Evolutionary conservation across 2,113 vertebrate species (phyloP).

Genomic region (Aspidoscelis tigris): DNA sequence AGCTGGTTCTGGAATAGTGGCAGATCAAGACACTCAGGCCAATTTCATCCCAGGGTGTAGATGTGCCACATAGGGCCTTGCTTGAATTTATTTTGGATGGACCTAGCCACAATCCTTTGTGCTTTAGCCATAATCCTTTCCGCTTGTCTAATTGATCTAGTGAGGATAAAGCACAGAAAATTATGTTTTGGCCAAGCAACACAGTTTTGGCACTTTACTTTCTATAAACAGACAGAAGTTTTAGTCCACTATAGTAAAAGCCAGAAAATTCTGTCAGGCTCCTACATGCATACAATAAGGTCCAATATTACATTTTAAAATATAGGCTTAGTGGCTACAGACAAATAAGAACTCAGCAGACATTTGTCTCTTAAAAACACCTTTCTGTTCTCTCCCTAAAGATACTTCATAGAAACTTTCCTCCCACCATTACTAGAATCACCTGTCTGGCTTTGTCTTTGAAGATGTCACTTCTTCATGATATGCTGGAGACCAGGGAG

Average conservation of each 20-base stretch:
- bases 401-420: not conserved
- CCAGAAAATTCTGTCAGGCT: not conserved
- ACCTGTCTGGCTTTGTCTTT: slow-evolving; percentile 3
- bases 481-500: slow-evolving; percentile 11
- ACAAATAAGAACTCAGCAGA: slow-evolving; percentile 6
- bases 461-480: not conserved
- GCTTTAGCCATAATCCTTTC: no score
- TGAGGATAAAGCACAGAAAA: no score
- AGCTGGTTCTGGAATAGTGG: no score
- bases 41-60: no score
- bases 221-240: not conserved
- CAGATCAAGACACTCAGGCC: no score
- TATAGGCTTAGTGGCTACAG: not conserved
- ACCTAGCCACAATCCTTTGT: no score
- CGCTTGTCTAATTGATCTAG: no score
- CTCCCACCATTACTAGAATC: not conserved
- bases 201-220: not conserved
- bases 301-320: not conserved
- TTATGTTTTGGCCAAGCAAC: no score
- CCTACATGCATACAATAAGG: not conserved
- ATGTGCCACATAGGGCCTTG: no score
- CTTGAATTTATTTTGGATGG: no score
- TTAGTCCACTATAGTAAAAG: not conserved
- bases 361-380: not conserved
- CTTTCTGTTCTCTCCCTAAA: not conserved